Base-by-base conservation (phyloP, 2,888 invertebrate species). In the Copidosoma aretas region DNA sequence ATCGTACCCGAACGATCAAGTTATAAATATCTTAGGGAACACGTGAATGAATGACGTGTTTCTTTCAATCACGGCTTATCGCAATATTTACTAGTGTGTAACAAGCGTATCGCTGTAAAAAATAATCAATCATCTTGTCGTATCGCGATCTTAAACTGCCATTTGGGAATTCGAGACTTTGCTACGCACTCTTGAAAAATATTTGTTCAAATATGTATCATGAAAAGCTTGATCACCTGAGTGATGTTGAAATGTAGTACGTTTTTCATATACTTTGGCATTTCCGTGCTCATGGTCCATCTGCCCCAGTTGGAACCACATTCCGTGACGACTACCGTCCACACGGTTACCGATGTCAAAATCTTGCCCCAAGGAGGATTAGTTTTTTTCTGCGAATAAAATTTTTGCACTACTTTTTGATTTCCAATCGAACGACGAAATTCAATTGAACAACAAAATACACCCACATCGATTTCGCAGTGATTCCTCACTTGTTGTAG, bases 251-350 rank as follows among this genome's bases (percentile, higher is more conserved):
- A 56, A 25, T 56, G 21, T 14, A 32, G 32, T 22, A 56, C 25
- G 25, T 17, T 21, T 56, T 56, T 56, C 56, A 56, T 56, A n/a
- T 56, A 56, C 2, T 10, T 56, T 2, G 56, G 56, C 22, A 56
- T 15, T 15, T 56, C 25, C 12, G 56, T 56, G 25, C 4, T 24
- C 3, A 24, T 8, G 2, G 32, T 56, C 17, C n/a, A 56, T n/a
- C 12, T n/a, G 10, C 56, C 56, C 24, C 24, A 56, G 17, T n/a
- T 24, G 25, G n/a, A n/a, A 14, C 56, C 56, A 15, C 10, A 56
- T 21, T 32, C 25, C 2, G 22, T 25, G 8, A 56, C 24, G 17
- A 56, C 17, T 3, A 32, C 3, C 14, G 56, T 24, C 56, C 56
- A 56, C 12, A 56, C n/a, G n/a, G 56, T 25, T 24, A 56, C 17